These are phyloP conservation scores for Rhorus exstirpatorius DNA, from an alignment of 2,888 invertebrate genomes.

Conservation along the genomic window DNA sequence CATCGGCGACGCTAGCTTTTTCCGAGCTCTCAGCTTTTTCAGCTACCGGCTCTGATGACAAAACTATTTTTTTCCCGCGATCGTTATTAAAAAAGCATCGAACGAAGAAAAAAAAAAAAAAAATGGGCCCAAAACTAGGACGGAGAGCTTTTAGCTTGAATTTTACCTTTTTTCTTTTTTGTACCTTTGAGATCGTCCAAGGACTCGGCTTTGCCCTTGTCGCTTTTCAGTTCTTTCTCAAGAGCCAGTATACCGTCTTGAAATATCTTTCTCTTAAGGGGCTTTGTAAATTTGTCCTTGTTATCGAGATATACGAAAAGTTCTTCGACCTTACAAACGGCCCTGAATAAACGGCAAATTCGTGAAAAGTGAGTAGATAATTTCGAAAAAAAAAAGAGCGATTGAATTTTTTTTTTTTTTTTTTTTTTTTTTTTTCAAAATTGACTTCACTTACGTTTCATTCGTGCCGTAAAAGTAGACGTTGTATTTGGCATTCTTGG, in stretches of 20 bases:
- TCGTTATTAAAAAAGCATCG: no score
- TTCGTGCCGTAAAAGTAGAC: conserved; percentile 98
- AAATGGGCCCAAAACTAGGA: no score
- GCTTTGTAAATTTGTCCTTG: conserved; percentile 93
- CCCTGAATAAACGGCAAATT: conserved; percentile 86
- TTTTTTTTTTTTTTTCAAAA: neutral
- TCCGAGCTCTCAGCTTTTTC: conserved; percentile 36
- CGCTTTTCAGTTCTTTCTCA: conserved; percentile 91
- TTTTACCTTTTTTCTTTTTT: neutral
- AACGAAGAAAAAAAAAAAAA: no score
- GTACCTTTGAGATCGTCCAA: conserved; percentile 75
- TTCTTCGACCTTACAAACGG: conserved; percentile 93
- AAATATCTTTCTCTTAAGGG: conserved; percentile 93
- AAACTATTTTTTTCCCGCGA: conserved; percentile 26
- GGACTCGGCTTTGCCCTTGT: conserved; percentile 77
- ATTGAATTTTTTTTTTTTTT: no score
- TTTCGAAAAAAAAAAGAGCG: no score
- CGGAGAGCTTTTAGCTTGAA: no score
- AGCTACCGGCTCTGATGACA: conserved; percentile 28
- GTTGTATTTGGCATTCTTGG: conserved; percentile 91
- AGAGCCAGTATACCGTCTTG: conserved; percentile 96
- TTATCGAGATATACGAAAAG: conserved; percentile 93
- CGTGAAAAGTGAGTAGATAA: no score
- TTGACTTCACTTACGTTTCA: conserved; percentile 91
- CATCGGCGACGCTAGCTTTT: conserved; percentile 44